Evolutionary conservation across 1,140 invertebrate genomes (phyloP), one percentile per base, ranked within the genome.

Genomic region (Dinoponera quadriceps): DNA sequence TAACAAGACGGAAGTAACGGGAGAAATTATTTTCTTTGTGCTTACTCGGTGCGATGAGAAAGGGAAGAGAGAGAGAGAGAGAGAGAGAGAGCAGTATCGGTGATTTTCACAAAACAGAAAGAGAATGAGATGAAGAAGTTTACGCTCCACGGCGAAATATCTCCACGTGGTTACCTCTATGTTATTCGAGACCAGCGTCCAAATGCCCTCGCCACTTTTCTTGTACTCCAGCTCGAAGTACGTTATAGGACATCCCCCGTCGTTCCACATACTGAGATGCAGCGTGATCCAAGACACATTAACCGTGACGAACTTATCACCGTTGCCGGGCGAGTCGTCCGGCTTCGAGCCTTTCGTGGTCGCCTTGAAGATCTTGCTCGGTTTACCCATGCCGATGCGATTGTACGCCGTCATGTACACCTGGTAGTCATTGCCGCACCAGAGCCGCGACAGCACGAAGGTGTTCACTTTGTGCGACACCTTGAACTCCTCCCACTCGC

Each of bases 211-310:
- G 93, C 94, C 95, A 92, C 59, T 92, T 93, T 94, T 91, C 63
- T 95, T 95, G 91, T 98, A 98, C 89, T 98, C 97, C 5, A 99
- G 96, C 66, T 97, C 96, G 91, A 97, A 99, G 91, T 97, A 97
- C 1, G 97, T 95, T 83, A 99, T 98, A 0, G 97, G 97, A 91
- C 98, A 99, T 1, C 97, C 98, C 3, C 97, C 97, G 89, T 98
- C 97, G 38, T 96, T 96, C 98, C 98, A 99, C 0, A 96, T 96
- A 88, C 97, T 97, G 49, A 99, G 92, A 95, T 98, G 98, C 44
- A 98, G 95, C 0, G 97, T 98, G n/a, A 98, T 97, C 72, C 97
- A 97, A 0, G 98, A 98, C 0, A 97, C 96, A 92, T 99, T 99
- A 69, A 97, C 96, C 0, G 97, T 97, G 66, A 98, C 96, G 94